Conservation (phyloP, 2,888 invertebrate genomes). For the Pyralis farinalis region DNA sequence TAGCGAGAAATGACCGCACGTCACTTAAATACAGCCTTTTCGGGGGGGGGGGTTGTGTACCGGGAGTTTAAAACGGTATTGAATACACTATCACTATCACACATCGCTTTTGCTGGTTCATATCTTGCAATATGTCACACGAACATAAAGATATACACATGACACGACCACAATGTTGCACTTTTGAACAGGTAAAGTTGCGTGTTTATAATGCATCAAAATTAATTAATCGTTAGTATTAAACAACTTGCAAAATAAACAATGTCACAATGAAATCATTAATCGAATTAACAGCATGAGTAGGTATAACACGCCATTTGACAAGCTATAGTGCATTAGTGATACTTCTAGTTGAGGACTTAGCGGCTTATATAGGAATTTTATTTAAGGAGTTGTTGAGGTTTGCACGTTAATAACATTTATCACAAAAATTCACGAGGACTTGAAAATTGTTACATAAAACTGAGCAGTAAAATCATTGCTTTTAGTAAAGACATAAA, state of each 20-base stretch:
- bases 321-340: slow-evolving; percentile 56
- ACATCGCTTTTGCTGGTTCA: slow-evolving; percentile 17
- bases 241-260: not conserved
- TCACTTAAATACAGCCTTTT: slow-evolving; percentile 5
- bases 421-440: slow-evolving; percentile 23
- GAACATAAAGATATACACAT: slow-evolving; percentile 9
- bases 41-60: not conserved
- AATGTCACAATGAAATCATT: slow-evolving; percentile 10
- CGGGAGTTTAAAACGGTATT: slow-evolving; percentile 4
- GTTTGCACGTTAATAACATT: slow-evolving; percentile 38
- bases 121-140: slow-evolving; percentile 15
- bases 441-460: slow-evolving; percentile 16
- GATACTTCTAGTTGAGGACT: slow-evolving; percentile 35
- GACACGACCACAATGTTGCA: slow-evolving; percentile 15
- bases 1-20: slow-evolving; percentile 5
- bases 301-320: slow-evolving; percentile 37
- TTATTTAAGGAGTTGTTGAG: slow-evolving; percentile 26
- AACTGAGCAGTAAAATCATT: slow-evolving; percentile 15
- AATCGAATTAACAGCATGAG: slow-evolving; percentile 44
- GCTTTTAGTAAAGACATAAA: slow-evolving; percentile 20
- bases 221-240: not conserved
- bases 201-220: not conserved
- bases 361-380: slow-evolving; percentile 57
- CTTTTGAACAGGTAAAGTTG: slow-evolving; percentile 2
- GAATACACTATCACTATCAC: slow-evolving; percentile 9